A percentile compares a stretch with the other conserved stretches of the same genome.
Conservation (phyloP, 2,113 vertebrate species). For the Leptocoma aspasia region DNA sequence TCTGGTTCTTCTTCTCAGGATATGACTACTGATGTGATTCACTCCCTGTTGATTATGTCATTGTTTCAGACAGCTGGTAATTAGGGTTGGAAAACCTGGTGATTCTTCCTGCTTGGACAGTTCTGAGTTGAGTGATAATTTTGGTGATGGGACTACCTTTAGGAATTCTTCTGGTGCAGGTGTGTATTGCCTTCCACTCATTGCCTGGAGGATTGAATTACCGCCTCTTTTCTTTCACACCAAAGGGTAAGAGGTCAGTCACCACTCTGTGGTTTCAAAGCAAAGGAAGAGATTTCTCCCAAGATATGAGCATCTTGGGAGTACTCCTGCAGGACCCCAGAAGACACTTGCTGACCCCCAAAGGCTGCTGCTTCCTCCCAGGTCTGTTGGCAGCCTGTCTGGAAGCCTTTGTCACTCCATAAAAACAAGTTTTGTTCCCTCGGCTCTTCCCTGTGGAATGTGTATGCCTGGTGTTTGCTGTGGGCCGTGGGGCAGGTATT, state of each 20-base stretch:
- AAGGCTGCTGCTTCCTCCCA: not conserved
- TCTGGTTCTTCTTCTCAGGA: not conserved
- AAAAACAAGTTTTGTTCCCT: not conserved
- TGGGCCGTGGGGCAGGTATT: not conserved
- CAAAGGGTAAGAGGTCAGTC: not conserved
- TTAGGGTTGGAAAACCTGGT: not conserved
- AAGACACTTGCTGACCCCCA: not conserved
- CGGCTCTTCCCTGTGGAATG: not conserved
- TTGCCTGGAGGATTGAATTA: not conserved
- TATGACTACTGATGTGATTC: not conserved
- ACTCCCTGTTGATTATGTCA: not conserved
- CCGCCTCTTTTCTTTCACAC: not conserved
- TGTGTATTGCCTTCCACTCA: not conserved
- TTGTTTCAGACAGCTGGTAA: not conserved
- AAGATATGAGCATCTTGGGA: not conserved
- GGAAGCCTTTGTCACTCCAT: not conserved
- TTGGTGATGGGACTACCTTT: not conserved
- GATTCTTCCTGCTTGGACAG: not conserved
- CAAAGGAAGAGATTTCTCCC: not conserved
- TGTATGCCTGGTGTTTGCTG: rapidly evolving
- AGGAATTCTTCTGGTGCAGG: not conserved
- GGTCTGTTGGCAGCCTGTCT: not conserved
- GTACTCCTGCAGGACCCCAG: not conserved
- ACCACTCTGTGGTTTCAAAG: not conserved
- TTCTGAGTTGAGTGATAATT: not conserved